These are phyloP conservation scores for Callyntrura guangdongensis DNA, from an alignment of 2,888 invertebrate species.

Conservation along the genomic window DNA sequence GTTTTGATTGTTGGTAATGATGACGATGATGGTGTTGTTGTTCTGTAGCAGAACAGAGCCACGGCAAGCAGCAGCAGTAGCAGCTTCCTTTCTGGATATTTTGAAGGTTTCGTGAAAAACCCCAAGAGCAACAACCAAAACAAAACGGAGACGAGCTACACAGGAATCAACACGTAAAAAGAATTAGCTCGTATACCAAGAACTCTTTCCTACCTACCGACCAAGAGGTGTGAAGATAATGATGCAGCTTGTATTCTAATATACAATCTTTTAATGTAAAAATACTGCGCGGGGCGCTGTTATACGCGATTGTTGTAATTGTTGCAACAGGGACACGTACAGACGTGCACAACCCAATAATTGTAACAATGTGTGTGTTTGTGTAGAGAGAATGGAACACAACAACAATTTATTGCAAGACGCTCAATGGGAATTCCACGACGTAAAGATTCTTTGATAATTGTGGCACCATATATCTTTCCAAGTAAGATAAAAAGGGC, in stretches of 20 bases:
- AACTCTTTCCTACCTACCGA: background rate
- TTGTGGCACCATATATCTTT: background rate
- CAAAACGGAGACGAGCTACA: background rate
- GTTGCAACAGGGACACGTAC: conserved; percentile 14
- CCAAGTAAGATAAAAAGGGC: background rate
- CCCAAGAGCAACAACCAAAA: conserved; percentile 40
- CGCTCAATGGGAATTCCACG: conserved; percentile 49
- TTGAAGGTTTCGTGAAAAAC: conserved; percentile 79
- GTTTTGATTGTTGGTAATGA: conserved; percentile 5
- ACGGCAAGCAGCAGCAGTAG: too few species aligned
- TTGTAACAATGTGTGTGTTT: background rate
- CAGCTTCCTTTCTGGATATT: conserved; percentile 78
- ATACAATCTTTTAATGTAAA: too few species aligned
- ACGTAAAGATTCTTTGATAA: conserved; percentile 18
- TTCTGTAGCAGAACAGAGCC: too few species aligned
- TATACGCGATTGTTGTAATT: conserved; percentile 15
- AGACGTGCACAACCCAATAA: background rate
- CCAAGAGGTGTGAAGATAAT: conserved; percentile 1
- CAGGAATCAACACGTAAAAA: background rate
- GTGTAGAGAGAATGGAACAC: background rate
- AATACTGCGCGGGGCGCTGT: background rate
- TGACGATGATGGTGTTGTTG: background rate
- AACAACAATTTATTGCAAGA: background rate
- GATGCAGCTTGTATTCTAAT: too few species aligned
- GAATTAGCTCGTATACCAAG: background rate